These are phyloP conservation scores for Alviniconcha strummeri DNA, from an alignment of 2,888 invertebrate species.

Conservation along the genomic window DNA sequence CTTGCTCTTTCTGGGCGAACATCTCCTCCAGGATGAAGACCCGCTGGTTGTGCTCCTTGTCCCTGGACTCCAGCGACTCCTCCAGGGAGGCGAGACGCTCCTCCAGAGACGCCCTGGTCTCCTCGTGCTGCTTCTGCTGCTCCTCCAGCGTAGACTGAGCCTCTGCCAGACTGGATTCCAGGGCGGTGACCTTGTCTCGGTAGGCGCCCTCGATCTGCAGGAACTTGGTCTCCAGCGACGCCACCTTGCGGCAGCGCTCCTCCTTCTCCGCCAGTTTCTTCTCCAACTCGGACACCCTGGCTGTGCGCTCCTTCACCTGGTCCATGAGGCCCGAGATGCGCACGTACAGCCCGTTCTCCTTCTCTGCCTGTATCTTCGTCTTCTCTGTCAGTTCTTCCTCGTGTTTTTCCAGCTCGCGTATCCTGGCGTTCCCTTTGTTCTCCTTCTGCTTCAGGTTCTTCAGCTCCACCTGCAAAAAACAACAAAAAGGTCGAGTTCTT, in stretches of 20 bases:
- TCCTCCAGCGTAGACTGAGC: constrained; percentile 2
- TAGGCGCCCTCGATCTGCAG: constrained; percentile 41
- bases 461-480: constrained; percentile 36
- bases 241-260: constrained; percentile 34
- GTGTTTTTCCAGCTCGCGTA: constrained; percentile 44
- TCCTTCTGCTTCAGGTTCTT: constrained; percentile 41
- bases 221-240: constrained; percentile 36
- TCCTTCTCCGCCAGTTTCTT: constrained; percentile 38
- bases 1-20: constrained; percentile 42
- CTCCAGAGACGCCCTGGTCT: background rate
- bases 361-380: constrained; percentile 42
- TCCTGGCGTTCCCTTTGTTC: constrained; percentile 37
- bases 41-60: constrained; percentile 32
- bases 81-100: constrained; percentile 2
- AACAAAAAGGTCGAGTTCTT: background rate
- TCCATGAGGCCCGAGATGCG: constrained; percentile 43
- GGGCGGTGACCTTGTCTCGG: constrained; percentile 19
- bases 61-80: constrained; percentile 12
- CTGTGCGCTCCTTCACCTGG: constrained; percentile 40
- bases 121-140: constrained; percentile 12
- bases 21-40: constrained; percentile 29
- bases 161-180: constrained; percentile 18
- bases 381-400: constrained; percentile 45
- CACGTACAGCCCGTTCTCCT: constrained; percentile 43
- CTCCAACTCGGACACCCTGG: constrained; percentile 32